phyloP scores from a whole-genome alignment of 2,888 invertebrate genomes.

The Caenorhabditis doughertyi region DNA sequence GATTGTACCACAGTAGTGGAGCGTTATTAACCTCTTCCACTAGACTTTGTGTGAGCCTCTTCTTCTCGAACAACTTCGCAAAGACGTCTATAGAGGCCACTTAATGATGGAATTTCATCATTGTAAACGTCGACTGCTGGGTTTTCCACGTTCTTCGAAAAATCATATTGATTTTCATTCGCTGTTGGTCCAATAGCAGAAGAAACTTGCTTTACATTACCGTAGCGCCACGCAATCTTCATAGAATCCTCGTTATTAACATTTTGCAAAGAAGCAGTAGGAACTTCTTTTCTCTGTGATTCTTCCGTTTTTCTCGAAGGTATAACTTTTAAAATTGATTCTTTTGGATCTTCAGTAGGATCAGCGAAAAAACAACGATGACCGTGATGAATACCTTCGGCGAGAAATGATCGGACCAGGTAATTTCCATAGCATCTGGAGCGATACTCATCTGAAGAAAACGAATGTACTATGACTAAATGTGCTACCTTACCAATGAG shows the following conservation, averaged over 20 bases:
- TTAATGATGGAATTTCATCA: slow-evolving; percentile 21
- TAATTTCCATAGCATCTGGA: slow-evolving; percentile 48
- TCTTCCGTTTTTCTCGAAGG: slow-evolving; percentile 21
- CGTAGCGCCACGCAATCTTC: slow-evolving; percentile 64
- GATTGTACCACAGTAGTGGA: neutral
- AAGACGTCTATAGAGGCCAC: slow-evolving; percentile 33
- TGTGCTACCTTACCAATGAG: slow-evolving; percentile 54
- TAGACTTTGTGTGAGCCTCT: slow-evolving; percentile 37
- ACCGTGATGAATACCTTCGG: slow-evolving; percentile 53
- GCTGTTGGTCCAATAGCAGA: slow-evolving; percentile 26
- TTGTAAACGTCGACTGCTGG: slow-evolving; percentile 44
- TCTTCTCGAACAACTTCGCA: slow-evolving; percentile 26
- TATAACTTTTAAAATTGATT: slow-evolving; percentile 29
- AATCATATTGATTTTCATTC: slow-evolving; percentile 45
- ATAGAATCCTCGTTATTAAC: slow-evolving; percentile 9
- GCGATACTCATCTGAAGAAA: slow-evolving; percentile 55
- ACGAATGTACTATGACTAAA: too few relatives aligned
- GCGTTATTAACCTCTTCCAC: slow-evolving; percentile 11
- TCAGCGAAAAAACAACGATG: slow-evolving; percentile 53
- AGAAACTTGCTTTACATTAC: slow-evolving; percentile 31
- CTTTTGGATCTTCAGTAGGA: slow-evolving; percentile 29
- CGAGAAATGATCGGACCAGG: slow-evolving; percentile 47
- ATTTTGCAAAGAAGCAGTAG: neutral
- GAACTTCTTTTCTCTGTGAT: slow-evolving; percentile 8
- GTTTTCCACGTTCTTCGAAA: slow-evolving; percentile 40